Percentiles rank a stretch among this genome's conserved stretches.
phyloP scores from a whole-genome alignment of 1,140 invertebrate species.

The Drosophila malerkotliana region DNA sequence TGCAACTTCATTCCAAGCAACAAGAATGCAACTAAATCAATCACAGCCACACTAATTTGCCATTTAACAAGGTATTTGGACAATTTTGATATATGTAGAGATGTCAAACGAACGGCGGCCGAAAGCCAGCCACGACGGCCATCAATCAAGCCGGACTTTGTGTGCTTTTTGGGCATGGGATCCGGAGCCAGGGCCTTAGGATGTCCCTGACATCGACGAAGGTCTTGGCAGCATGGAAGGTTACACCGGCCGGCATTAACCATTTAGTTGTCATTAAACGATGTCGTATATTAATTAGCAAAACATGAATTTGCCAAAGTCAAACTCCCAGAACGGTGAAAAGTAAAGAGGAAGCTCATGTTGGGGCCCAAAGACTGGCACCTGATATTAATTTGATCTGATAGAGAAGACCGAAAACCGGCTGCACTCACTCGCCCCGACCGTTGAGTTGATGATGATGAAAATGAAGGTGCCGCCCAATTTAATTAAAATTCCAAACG shows the following conservation, averaged over 20 bases:
- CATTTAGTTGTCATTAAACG: constrained; percentile 70
- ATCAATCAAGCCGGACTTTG: constrained; percentile 64
- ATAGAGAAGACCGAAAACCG: constrained; percentile 48
- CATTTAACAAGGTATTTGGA: constrained; percentile 84
- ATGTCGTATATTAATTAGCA: constrained; percentile 76
- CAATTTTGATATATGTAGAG: constrained; percentile 84
- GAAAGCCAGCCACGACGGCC: constrained; percentile 56
- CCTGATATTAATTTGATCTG: constrained; percentile 73
- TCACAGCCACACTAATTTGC: constrained; percentile 83
- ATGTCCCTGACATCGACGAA: not conserved
- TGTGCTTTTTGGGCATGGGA: constrained; percentile 52
- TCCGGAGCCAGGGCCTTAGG: constrained; percentile 1
- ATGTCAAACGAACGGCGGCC: constrained; percentile 58
- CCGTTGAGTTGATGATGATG: constrained; percentile 75
- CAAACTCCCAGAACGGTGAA: constrained; percentile 4
- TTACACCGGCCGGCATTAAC: constrained; percentile 55
- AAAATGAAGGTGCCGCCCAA: constrained; percentile 83
- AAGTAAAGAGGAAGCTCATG: not conserved
- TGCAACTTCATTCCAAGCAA: constrained; percentile 72
- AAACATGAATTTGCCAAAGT: constrained; percentile 73
- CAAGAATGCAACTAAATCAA: constrained; percentile 83
- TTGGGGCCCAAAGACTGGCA: constrained; percentile 37
- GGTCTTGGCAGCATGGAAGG: constrained; percentile 18
- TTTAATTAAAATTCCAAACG: constrained; percentile 84
- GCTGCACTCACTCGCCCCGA: constrained; percentile 1